phyloP scores from a whole-genome alignment of 1,140 invertebrate species.

The Bradysia coprophila region DNA sequence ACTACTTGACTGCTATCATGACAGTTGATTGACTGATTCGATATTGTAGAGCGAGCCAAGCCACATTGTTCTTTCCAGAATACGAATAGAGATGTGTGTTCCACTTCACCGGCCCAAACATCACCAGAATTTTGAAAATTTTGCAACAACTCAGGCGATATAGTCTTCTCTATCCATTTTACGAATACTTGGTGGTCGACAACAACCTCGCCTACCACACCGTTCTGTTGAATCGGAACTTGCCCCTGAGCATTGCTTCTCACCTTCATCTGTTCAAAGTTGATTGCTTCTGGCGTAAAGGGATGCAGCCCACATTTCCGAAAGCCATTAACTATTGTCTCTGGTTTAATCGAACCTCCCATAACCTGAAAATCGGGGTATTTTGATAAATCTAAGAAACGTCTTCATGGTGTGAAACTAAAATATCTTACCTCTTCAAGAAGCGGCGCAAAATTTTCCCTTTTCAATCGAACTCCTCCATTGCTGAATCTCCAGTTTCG shows the following conservation, averaged over 20 bases:
- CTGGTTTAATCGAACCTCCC: not conserved
- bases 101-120: slow-evolving; percentile 3
- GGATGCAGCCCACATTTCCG: not conserved
- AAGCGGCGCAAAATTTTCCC: not conserved
- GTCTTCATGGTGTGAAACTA: too few species aligned
- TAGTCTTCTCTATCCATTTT: not conserved
- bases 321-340: not conserved
- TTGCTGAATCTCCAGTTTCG: slow-evolving; percentile 9
- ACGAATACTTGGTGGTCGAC: not conserved
- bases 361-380: too few species aligned
- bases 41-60: too few species aligned
- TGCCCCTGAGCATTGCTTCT: not conserved
- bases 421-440: not conserved
- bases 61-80: too few species aligned
- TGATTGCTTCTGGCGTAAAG: not conserved
- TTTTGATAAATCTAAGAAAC: too few species aligned
- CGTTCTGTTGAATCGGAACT: not conserved
- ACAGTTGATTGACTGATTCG: too few species aligned
- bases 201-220: not conserved
- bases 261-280: not conserved
- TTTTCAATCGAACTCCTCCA: not conserved
- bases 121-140: not conserved
- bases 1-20: too few species aligned
- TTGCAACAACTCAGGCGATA: not conserved
- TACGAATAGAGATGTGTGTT: not conserved